Base-by-base conservation (phyloP, 2,888 invertebrate species). In the Hofmannophila pseudospretella region DNA sequence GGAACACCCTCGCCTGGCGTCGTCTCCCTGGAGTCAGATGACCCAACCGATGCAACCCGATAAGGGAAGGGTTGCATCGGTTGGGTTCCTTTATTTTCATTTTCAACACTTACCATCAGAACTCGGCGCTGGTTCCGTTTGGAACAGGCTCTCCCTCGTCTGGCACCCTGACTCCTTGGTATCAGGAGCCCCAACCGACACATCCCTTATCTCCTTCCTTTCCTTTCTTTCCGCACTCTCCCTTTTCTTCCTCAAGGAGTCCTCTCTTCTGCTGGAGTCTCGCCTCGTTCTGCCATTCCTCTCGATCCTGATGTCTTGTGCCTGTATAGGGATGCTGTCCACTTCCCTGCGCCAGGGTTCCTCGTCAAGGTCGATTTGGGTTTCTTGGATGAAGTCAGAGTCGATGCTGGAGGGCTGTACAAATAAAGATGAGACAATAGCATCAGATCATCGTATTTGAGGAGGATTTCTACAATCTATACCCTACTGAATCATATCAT, bases 141-240 rank as follows among this genome's bases (percentile, higher is more conserved):
- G 81, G 61, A 94, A 93, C 20, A 94, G 75, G 58, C 94, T 94
- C 67, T 94, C 95, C 50, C 95, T 89, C 0, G 96, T 96, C 68
- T 96, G 96, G 66, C 95, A 96, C 0, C 80, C 72, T 1, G 81
- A 82, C 41, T 86, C 86, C 44, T 84, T 86, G 0, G 84, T 85
- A 47, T 86, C 85, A 4, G 85, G 85, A 0, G 75, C 80, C 0
- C 84, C 82, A 7, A 84, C 84, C 0, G 85, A 84, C 4, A 62
- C 84, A 44, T 85, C 85, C 55, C 79, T 67, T 34, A 72, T 84
- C 45, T 81, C 75, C 23, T 66, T 80, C 49, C 56, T 74, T 20
- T 68, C 75, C 37, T 46, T 59, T 8, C 35, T 39, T 16, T 68
- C 71, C 14, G 50, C 59, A 30, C 53, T 65, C 9, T 70, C 72